Conservation (phyloP, 2,888 invertebrate genomes). For the Erebia palarica region DNA sequence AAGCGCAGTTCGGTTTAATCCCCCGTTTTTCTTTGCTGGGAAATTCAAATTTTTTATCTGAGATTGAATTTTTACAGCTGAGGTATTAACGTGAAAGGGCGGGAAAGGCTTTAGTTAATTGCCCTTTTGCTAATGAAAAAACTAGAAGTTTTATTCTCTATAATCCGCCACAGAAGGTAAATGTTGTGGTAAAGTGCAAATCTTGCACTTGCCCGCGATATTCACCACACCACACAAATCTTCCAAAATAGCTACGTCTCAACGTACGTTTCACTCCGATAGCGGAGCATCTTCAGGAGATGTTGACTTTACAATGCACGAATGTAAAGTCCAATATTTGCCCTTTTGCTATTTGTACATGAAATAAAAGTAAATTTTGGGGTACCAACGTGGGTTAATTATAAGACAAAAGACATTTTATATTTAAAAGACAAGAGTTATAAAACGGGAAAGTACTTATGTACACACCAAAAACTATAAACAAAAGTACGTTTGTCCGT, state of each 20-base stretch:
- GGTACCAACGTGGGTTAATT: neutral
- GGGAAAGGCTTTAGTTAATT: neutral
- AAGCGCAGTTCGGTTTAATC: conserved; percentile 26
- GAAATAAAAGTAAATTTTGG: neutral
- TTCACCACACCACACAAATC: too few species aligned
- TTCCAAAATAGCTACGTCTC: too few species aligned
- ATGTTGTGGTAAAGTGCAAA: too few species aligned
- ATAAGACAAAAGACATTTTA: too few species aligned
- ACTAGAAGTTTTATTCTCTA: too few species aligned
- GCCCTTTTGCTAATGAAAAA: too few species aligned
- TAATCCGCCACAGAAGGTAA: too few species aligned
- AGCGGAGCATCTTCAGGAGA: too few species aligned
- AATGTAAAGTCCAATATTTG: too few species aligned
- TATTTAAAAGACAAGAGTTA: neutral
- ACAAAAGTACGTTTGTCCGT: neutral
- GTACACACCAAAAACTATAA: neutral
- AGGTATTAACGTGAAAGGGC: conserved; percentile 16
- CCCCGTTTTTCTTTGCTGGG: conserved; percentile 21
- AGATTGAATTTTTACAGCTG: conserved; percentile 27
- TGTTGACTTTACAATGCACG: too few species aligned
- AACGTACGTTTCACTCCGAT: too few species aligned
- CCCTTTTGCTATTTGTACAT: conserved; percentile 6
- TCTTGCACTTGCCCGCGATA: too few species aligned
- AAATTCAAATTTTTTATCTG: conserved; percentile 25
- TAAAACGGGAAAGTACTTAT: neutral